Evolutionary conservation across 2,113 vertebrate genomes (phyloP), one percentile per base, ranked within the genome.

Genomic region (Ammospiza caudacuta): DNA sequence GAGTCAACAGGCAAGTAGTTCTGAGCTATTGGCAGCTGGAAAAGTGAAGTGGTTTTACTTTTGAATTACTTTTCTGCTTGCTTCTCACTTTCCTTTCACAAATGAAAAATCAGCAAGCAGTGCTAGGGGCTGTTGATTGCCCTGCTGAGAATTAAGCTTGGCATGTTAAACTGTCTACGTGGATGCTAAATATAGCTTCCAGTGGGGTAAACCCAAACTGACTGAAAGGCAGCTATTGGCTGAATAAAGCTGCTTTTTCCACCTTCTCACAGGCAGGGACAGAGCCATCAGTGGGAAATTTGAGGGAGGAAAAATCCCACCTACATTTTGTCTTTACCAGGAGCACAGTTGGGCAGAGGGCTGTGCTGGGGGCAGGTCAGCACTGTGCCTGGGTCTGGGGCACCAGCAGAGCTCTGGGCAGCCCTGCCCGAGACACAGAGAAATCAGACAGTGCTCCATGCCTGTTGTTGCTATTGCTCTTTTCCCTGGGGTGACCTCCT

Each of bases 71-170:
- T 81, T 93, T 95, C 57, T 90, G n/a, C 73, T 88, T 88, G 46
- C 29, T 83, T 90, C 79, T 91, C 63, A 21, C 47, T 96, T 89
- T 74, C 67, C 22, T 87, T 93, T 89, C 59, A 58, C 68, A 92
- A 85, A 46, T 66, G 46, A 87, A 76, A 91, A 69, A 79, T 49
- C 62, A 92, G 28, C 66, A 76, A 58, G 64, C 89, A 57, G 49
- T 31, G 12, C n/a, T 52, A 23, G 6, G 46, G 74, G 58, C 52
- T 73, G 74, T 64, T 84, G 77, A 77, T 84, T 82, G 46, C 54
- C 39, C 70, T 59, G 25, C 69, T 62, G 91, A 82, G 74, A 92
- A 69, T 94, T 90, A 74, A 84, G 41, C 15, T 59, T n/a, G 70
- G 64, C 20, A 12, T 17, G 41, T 64, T 87, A 49, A 84, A 64